phyloP scores from a whole-genome alignment of 2,797 vertebrate genomes.

The Muraenolepis orangiensis region DNA sequence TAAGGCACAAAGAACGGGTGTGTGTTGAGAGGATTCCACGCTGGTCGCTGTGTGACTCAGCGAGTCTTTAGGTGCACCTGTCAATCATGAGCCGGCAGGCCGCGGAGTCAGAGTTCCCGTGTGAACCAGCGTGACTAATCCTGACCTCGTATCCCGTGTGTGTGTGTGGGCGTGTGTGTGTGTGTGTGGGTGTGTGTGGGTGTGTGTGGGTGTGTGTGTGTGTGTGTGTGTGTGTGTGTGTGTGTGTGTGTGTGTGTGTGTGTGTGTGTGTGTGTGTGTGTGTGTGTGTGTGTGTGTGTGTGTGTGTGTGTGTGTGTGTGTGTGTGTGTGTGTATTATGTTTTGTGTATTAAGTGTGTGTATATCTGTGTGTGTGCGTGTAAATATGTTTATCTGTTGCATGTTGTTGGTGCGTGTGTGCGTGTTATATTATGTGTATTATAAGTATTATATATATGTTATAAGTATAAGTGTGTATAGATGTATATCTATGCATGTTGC shows the following conservation, averaged over 20 bases:
- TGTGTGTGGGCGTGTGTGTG: slow-evolving; percentile 8
- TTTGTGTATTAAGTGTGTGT: slow-evolving; percentile 13
- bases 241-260: not conserved
- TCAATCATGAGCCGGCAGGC: too few relatives aligned
- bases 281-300: too few relatives aligned
- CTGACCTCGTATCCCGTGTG: slow-evolving; percentile 16
- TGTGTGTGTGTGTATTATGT: too few relatives aligned
- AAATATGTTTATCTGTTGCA: too few relatives aligned
- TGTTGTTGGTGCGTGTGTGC: not conserved
- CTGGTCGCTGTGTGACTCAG: slow-evolving; percentile 43
- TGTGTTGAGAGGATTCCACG: slow-evolving; percentile 13
- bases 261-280: slow-evolving; percentile 3
- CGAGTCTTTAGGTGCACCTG: too few relatives aligned
- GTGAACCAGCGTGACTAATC: slow-evolving; percentile 31
- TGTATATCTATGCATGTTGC: not conserved
- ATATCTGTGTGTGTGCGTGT: not conserved
- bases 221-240: slow-evolving; percentile 8
- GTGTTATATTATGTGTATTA: too few relatives aligned
- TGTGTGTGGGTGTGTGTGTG: slow-evolving; percentile 10
- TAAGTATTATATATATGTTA: too few relatives aligned
- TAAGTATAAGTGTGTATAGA: slow-evolving; percentile 1
- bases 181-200: too few relatives aligned
- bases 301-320: too few relatives aligned
- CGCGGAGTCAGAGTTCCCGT: slow-evolving; percentile 31
- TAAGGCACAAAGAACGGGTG: too few relatives aligned